Base-by-base conservation (phyloP, 1,140 invertebrate species). In the Belonocnema kinseyi region DNA sequence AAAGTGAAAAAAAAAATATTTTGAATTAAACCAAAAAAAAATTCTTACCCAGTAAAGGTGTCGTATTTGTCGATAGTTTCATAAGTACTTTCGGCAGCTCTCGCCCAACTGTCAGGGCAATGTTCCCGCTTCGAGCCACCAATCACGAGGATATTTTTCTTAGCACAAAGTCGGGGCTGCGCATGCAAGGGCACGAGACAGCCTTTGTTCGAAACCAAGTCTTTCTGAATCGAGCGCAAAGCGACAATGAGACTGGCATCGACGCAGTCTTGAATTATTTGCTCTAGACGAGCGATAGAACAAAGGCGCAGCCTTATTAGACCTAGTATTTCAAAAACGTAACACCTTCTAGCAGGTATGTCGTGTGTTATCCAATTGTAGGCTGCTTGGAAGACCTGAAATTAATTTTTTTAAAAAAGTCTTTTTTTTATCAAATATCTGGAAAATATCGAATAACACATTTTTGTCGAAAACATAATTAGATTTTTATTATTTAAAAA, bases 361-460 rank as follows among this genome's bases (percentile, higher is more conserved):
- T 98, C 96, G 87, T 97, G 95, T 83, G 95, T 94, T 61, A 99
- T 95, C 98, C 98, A 99, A 81, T 95, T 93, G 80, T 99, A 93
- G 26, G 97, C 97, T 77, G 97, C 96, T 92, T 96, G 94, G 90
- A 98, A 96, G 77, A 98, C 96, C 94, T 96, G 79, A 75, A 52
- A 72, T 21, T 61, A 16, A 17, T 40, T n/a, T n/a, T n/a, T n/a
- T 51, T 16, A 50, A 46, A 46, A 33, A 4, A 26, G 3, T 2
- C 21, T 26, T 2, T 2, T 26, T 26, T 26, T 3, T 26, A 26
- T 26, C 21, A 26, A 26, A 26, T 26, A 26, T 26, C 21, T 26
- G 1, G 21, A 26, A 1, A 26, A 26, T 26, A 26, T 1, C 21
- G 21, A 26, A 26, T 26, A 26, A 1, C 1, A 2, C 3, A 26